A percentile compares a stretch with the other conserved stretches of the same genome.
Evolutionary conservation across 2,113 vertebrate genomes (phyloP).

Genomic region (Rissa tridactyla): DNA sequence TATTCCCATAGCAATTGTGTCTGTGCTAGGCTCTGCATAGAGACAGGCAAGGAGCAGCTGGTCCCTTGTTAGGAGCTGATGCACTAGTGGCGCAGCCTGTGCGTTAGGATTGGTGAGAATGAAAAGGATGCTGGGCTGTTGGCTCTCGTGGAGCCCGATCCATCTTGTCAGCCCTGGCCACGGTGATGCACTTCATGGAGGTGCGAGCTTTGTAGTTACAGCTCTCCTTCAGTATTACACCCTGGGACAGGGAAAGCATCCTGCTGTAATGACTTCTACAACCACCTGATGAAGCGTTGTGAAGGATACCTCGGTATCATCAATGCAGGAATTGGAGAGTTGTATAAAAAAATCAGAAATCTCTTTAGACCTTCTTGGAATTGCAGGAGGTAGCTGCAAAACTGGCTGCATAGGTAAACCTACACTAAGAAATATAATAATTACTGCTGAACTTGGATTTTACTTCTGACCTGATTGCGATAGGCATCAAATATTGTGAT

Average conservation of each 20-base stretch:
- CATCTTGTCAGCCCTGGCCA: background rate
- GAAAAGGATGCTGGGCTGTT: background rate
- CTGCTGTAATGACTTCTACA: background rate
- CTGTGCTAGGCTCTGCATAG: background rate
- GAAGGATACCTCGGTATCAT: background rate
- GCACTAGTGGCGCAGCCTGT: background rate
- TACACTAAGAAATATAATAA: background rate
- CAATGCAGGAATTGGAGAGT: background rate
- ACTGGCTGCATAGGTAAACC: background rate
- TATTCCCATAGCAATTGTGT: slow-evolving; percentile 3
- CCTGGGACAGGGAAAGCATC: background rate
- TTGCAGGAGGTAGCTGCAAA: background rate
- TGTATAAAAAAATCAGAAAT: background rate
- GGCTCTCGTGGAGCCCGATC: background rate
- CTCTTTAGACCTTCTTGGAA: background rate
- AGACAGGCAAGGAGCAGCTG: background rate
- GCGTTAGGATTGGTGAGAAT: background rate
- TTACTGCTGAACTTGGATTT: background rate
- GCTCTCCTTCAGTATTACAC: background rate
- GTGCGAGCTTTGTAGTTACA: background rate
- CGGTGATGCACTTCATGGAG: rapidly evolving
- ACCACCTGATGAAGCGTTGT: background rate
- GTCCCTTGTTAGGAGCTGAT: background rate
- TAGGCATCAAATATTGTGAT: background rate
- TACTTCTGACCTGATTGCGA: background rate